These are phyloP conservation scores for Chaenocephalus aceratus DNA, from an alignment of 2,113 vertebrate species.

Conservation along the genomic window DNA sequence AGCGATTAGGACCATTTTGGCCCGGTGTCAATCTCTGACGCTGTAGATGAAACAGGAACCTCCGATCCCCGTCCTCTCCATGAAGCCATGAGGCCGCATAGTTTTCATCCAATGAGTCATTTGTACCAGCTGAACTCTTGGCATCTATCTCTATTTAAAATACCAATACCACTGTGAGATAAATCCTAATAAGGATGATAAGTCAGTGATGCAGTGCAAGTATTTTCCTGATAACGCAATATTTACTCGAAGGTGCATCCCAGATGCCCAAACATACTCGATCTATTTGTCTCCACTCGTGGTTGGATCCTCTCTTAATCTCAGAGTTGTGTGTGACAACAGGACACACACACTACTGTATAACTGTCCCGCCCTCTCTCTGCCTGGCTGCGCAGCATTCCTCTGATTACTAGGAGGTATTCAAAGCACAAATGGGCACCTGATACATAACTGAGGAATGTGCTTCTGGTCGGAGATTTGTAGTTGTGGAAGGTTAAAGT, in stretches of 20 bases:
- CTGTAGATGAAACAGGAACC: constrained; percentile 25
- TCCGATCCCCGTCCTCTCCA: constrained; percentile 36
- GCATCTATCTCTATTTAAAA: neutral
- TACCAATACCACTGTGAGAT: neutral
- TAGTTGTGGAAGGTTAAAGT: constrained; percentile 53
- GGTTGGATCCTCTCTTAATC: constrained; percentile 32
- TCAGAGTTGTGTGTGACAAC: constrained; percentile 39
- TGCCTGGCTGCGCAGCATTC: constrained; percentile 61
- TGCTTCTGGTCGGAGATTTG: constrained; percentile 38
- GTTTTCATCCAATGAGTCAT: constrained; percentile 26
- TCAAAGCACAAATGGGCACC: constrained; percentile 42
- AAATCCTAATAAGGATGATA: constrained; percentile 16
- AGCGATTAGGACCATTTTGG: constrained; percentile 38
- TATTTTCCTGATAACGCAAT: neutral
- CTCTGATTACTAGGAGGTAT: constrained; percentile 62
- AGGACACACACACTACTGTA: neutral
- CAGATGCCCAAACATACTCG: constrained; percentile 45
- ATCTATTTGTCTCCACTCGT: constrained; percentile 19
- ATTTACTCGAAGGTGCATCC: constrained; percentile 19
- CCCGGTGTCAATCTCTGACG: constrained; percentile 22
- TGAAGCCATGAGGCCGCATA: constrained; percentile 6
- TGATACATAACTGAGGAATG: constrained; percentile 76
- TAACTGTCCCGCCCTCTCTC: constrained; percentile 20
- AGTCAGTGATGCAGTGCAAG: neutral
- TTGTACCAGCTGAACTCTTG: constrained; percentile 21